Evolutionary conservation across 92 coral and sea anemone genomes (phyloP).

Genomic region (Bergia sp.): DNA sequence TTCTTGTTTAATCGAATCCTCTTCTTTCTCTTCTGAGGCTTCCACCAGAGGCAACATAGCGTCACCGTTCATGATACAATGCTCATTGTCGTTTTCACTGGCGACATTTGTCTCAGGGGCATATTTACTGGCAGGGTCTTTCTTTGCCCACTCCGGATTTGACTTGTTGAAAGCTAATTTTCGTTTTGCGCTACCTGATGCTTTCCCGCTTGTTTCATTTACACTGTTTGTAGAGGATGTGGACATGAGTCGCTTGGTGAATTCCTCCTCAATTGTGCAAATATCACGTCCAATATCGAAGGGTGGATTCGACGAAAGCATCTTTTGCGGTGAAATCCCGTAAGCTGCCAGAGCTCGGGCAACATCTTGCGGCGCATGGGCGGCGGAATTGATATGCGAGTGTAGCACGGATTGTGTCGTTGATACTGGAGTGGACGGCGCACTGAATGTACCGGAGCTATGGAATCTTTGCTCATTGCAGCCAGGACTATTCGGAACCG

Average conservation of each 20-base stretch:
- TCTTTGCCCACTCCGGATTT: constrained; percentile 57
- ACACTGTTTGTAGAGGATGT: not conserved
- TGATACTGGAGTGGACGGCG: constrained; percentile 31
- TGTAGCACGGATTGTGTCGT: constrained; percentile 3
- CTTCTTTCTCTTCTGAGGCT: constrained; percentile 75
- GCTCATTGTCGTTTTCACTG: constrained; percentile 49
- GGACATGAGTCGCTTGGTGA: constrained; percentile 3
- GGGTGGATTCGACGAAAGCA: not conserved
- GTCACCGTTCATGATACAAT: constrained; percentile 77
- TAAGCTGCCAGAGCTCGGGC: constrained; percentile 36
- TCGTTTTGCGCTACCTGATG: constrained; percentile 12
- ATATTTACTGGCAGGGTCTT: constrained; percentile 39
- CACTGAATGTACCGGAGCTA: constrained; percentile 14
- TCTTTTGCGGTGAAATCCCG: constrained; percentile 35
- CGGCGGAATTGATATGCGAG: constrained; percentile 2
- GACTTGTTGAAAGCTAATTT: constrained; percentile 5
- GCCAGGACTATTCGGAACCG: constrained; percentile 12
- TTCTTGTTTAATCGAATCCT: constrained; percentile 79
- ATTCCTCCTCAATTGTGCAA: constrained; percentile 19
- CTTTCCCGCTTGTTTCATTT: constrained; percentile 22
- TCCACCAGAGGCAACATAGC: constrained; percentile 87
- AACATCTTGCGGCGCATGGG: constrained; percentile 21
- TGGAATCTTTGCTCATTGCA: constrained; percentile 19
- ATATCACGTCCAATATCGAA: constrained; percentile 7
- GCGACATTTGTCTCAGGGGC: not conserved